Base-by-base conservation (phyloP, 2,113 vertebrate genomes). In the human (Homo sapiens) region DNA sequence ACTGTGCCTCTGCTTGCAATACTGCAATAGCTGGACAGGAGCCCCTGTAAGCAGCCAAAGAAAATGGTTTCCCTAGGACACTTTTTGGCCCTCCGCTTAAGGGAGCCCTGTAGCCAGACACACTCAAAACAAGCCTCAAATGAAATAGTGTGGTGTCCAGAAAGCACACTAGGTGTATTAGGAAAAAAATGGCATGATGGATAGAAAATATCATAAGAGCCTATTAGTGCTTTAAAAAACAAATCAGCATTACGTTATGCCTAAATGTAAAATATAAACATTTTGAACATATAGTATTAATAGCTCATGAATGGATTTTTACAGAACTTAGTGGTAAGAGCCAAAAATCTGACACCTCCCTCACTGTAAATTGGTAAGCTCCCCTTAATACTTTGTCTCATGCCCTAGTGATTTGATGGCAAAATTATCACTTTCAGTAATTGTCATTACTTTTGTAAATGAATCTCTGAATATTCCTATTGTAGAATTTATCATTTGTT, bases 231-330 rank as follows among this genome's bases (percentile, higher is more conserved):
- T 85, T 92, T 45, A 43, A 61, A 72, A 87, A 22, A 68, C 35
- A 96, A 73, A 35, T 66, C 35, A 75, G 7, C 12, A 70, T 32
- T 10, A 72, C 50, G 0, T n/a, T 57, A 83, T 0, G 50, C 27
- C 45, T 61, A 89, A 95, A 94, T 75, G 52, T 68, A 32, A 89
- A 76, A 61, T 30, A 23, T 2, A 95, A 86, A 30, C 2, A 66
- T 87, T 82, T 93, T 78, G 6, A 90, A 18, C 27, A 12, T 35
- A 68, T n/a, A 35, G 38, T 8, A 66, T 64, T 85, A 38, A 70
- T 16, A 82, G 57, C 68, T 76, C 59, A 13, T 45, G 13, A 85
- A 32, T 23, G 91, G 32, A 92, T 86, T 89, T 82, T 30, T 66
- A 8, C 4, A 72, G 25, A 94, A 52, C 40, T 35, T 50, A 59